Evolutionary conservation across 2,113 vertebrate species (phyloP), one percentile per base, ranked within the genome.

Genomic region (Laterallus jamaicensis): DNA sequence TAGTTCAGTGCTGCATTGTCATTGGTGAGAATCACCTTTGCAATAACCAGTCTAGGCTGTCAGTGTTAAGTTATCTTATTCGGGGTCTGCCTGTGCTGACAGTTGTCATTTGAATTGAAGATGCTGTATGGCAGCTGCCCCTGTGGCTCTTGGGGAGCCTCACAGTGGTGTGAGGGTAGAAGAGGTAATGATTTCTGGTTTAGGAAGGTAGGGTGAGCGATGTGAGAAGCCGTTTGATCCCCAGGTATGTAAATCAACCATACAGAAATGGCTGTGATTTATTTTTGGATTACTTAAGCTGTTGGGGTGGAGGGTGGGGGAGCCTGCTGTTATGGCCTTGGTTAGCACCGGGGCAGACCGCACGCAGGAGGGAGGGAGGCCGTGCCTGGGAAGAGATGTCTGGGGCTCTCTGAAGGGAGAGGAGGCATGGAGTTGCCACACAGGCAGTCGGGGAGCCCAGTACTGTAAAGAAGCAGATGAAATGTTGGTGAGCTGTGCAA

Each of bases 281-380:
- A 6, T 1, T 29, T 73, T 74, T 54, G 7, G 20, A 29, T 74
- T 49, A 12, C 26, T 40, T 35, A 70, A 15, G 20, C 37, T 76
- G 44, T 15, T 81, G 63, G 47, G 10, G 11, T 88, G n/a, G 76
- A 49, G 49, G 49, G 49, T 52, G 55, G 50, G 12, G 39, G 29
- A 26, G 32, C 56, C 56, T 66, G 66, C 19, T 0, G 3, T 6
- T 13, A 15, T 80, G 49, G 68, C 47, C 66, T 70, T 0, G 1
- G 22, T 42, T 74, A 42, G 52, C 0, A 0, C 62, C 67, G 62
- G 0, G 8, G 16, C 31, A 37, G 50, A 66, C 35, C 25, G n/a
- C 12, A 31, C 12, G 26, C 0, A 0, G 63, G 50, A 73, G 19
- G 31, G 6, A 83, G 39, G 40, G 10, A 68, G 49, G 50, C 7